These are phyloP conservation scores for Hetaerina americana DNA, from an alignment of 1,140 invertebrate species.

Conservation along the genomic window DNA sequence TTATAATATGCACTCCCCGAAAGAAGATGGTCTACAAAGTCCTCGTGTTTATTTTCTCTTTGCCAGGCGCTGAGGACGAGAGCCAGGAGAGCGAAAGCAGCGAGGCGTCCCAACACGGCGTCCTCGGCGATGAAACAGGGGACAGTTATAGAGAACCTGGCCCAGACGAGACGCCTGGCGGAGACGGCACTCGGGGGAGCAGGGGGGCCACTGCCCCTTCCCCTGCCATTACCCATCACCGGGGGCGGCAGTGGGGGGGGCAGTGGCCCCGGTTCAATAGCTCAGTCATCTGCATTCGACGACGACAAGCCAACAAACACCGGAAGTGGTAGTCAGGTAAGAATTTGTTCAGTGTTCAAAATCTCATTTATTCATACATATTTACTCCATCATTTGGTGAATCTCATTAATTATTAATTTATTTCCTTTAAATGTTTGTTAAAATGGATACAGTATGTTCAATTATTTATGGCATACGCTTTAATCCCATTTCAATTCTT, in stretches of 20 bases:
- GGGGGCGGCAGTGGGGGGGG: constrained; percentile 17
- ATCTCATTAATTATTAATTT: too few relatives aligned
- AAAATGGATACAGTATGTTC: too few relatives aligned
- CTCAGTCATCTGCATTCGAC: constrained; percentile 40
- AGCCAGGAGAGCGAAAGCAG: constrained; percentile 63
- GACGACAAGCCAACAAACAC: constrained; percentile 68
- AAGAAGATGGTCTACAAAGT: too few relatives aligned
- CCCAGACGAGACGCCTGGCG: constrained; percentile 61
- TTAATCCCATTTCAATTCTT: too few relatives aligned
- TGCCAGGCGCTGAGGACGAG: constrained; percentile 62
- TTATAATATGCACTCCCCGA: too few relatives aligned
- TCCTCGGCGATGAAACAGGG: constrained; percentile 52
- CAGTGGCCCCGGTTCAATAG: constrained; percentile 26
- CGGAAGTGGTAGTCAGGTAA: constrained; percentile 56
- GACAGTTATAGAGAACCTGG: constrained; percentile 79
- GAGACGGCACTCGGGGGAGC: constrained; percentile 56
- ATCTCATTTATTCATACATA: too few relatives aligned
- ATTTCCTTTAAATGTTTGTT: too few relatives aligned
- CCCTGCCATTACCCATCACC: constrained; percentile 23
- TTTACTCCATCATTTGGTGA: too few relatives aligned
- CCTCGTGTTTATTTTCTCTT: too few relatives aligned
- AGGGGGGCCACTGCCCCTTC: constrained; percentile 16
- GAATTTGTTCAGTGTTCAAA: too few relatives aligned
- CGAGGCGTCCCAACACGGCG: constrained; percentile 52
- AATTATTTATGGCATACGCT: too few relatives aligned